Percentiles rank a stretch among this genome's conserved stretches.
Conservation (phyloP, 2,113 vertebrate genomes). For the Atherinomorus stipes region DNA sequence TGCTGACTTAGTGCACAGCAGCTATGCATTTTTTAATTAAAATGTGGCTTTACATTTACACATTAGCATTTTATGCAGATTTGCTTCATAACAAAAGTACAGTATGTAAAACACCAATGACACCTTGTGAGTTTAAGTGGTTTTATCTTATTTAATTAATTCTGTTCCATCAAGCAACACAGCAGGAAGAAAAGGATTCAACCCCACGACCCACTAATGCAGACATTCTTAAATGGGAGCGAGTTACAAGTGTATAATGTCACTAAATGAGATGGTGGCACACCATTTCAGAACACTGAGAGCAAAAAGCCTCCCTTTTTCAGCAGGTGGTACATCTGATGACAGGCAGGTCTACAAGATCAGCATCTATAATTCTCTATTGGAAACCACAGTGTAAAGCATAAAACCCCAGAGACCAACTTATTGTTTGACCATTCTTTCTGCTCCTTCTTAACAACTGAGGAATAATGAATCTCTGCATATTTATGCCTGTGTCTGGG, state of each 20-base stretch:
- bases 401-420: conserved; percentile 19
- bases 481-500: conserved; percentile 21
- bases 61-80: not conserved
- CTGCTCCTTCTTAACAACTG: conserved; percentile 2
- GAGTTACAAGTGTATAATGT: too few species aligned
- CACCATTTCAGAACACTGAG: too few species aligned
- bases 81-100: not conserved
- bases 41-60: not conserved
- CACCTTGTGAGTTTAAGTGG: not conserved
- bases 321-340: not conserved
- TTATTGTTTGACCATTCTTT: conserved; percentile 15
- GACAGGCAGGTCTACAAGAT: not conserved
- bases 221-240: too few species aligned
- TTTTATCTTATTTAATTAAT: not conserved
- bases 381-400: conserved; percentile 6
- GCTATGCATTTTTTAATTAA: not conserved
- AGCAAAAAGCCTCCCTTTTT: too few species aligned
- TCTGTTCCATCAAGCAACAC: not conserved
- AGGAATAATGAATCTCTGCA: conserved; percentile 12
- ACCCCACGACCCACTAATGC: too few species aligned
- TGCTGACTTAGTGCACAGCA: not conserved
- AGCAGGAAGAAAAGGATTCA: too few species aligned
- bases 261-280: too few species aligned
- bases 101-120: not conserved
- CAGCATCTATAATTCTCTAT: conserved; percentile 6